Conservation (phyloP, 2,113 vertebrate genomes). For the Nyctereutes procyonoides region DNA sequence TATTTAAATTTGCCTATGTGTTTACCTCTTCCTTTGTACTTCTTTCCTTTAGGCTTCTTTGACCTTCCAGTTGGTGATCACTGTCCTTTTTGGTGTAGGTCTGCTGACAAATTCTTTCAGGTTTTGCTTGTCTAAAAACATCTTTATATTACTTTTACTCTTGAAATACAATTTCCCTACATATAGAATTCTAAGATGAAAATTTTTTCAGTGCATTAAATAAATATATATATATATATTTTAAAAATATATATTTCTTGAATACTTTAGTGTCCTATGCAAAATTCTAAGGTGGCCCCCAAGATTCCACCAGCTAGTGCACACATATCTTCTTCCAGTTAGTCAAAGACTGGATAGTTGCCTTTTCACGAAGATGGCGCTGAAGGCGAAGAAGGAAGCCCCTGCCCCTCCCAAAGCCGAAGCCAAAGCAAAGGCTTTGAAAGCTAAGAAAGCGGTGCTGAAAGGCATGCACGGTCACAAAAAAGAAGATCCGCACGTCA, state of each 20-base stretch:
- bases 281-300: neutral
- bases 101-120: neutral
- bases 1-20: neutral
- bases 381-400: too few relatives aligned
- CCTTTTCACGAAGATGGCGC: too few relatives aligned
- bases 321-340: neutral
- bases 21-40: neutral
- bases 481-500: too few relatives aligned
- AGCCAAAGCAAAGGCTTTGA: too few relatives aligned
- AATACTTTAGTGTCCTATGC: neutral
- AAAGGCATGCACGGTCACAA: too few relatives aligned
- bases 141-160: neutral
- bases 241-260: neutral
- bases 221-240: too few relatives aligned
- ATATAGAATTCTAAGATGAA: neutral
- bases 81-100: neutral
- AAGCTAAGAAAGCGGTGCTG: too few relatives aligned
- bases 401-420: too few relatives aligned
- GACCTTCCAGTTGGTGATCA: neutral
- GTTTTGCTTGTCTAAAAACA: neutral
- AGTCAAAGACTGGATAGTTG: neutral
- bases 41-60: neutral
- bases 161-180: neutral
- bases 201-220: neutral
- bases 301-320: neutral